Conservation (phyloP, 2,797 vertebrate genomes). For the Hapalemur alaotrensis region DNA sequence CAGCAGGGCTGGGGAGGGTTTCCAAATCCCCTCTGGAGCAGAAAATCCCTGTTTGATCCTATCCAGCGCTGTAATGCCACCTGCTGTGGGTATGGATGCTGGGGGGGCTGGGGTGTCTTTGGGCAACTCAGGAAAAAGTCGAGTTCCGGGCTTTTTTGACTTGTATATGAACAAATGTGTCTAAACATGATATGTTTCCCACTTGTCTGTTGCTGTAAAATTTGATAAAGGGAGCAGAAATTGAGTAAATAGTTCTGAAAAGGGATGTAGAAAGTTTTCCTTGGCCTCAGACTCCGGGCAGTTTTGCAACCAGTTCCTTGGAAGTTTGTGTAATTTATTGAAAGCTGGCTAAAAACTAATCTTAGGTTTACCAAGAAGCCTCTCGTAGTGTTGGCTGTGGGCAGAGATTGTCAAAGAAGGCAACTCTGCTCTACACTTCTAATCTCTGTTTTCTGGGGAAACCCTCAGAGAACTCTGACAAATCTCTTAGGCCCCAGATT, state of each 20-base stretch:
- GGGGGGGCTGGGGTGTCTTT: background rate
- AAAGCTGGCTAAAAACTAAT: constrained; percentile 25
- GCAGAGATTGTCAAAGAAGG: background rate
- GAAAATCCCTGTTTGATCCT: constrained; percentile 60
- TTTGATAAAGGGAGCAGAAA: constrained; percentile 50
- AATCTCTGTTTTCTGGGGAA: background rate
- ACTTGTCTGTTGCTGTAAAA: constrained; percentile 33
- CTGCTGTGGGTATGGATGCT: constrained; percentile 28
- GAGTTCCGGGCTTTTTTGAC: constrained; percentile 8
- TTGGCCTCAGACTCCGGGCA: constrained; percentile 25
- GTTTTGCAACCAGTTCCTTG: constrained; percentile 41
- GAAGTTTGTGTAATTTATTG: constrained; percentile 48
- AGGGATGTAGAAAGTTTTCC: background rate
- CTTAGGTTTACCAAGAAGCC: background rate
- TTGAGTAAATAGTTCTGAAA: constrained; percentile 11
- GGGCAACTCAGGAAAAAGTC: background rate
- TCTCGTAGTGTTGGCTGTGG: background rate
- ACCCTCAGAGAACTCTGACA: background rate
- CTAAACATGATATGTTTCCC: background rate
- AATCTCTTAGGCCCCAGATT: background rate
- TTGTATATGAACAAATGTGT: background rate
- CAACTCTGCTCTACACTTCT: background rate
- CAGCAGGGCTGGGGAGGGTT: constrained; percentile 15
- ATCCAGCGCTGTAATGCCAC: background rate
- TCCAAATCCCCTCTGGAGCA: constrained; percentile 54